Evolutionary conservation across 2,888 invertebrate species (phyloP), one percentile per base, ranked within the genome.

Genomic region (Iphiclides podalirius): DNA sequence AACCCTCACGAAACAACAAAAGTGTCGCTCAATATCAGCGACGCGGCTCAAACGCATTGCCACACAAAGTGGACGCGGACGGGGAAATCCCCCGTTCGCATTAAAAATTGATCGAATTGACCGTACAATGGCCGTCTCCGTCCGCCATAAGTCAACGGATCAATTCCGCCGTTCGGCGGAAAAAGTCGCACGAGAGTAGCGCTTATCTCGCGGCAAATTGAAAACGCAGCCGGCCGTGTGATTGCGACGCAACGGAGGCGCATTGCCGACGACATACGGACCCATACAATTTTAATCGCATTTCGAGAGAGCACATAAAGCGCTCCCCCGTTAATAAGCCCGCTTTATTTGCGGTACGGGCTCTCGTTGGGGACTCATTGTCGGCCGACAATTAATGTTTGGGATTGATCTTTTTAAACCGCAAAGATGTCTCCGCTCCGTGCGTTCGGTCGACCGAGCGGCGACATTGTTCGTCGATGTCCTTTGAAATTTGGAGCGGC

Each of bases 241-340:
- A 88, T 88, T 88, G 87, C 84, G 79, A 81, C 85, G 85, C 84
- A 85, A 85, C 79, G 82, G 87, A 83, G 79, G 81, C 85, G 85
- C 84, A 85, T 84, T 80, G 82, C 75, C 70, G 66, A 67, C 79
- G 85, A 83, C 87, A 87, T 86, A 86, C 81, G 86, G 85, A 83
- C 74, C 86, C 83, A 87, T 88, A 84, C 87, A 87, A 85, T 87
- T 87, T 87, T 88, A 87, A 88, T 88, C 87, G 85, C 75, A 88
- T 88, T 85, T 83, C 81, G 82, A 84, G 85, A 86, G 84, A 6
- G 6, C 20, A 20, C n/a, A 28, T 9, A 28, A 9, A 28, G 2
- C 6, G 28, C 2, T 4, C 7, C n/a, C 8, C 6, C 20, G 67
- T 79, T 83, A 81, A 80, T 80, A 82, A 79, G 75, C 75, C 75